These are phyloP conservation scores for Lithobates pipiens DNA, from an alignment of 2,797 vertebrate species.

Conservation along the genomic window DNA sequence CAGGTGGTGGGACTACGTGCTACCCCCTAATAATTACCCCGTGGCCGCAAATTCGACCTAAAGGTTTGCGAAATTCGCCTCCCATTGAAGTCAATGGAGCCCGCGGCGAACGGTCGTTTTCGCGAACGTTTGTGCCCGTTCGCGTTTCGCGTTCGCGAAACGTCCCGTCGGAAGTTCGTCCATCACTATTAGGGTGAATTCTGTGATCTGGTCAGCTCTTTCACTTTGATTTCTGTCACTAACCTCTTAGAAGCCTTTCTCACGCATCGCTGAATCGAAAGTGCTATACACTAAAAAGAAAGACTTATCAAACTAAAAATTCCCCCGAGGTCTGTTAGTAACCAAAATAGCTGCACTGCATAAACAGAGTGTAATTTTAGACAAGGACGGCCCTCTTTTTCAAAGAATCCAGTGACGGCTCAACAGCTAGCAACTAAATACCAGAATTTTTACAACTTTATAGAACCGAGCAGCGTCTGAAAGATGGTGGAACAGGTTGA, in stretches of 20 bases:
- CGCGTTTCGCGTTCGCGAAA: too few relatives aligned
- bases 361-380: not conserved
- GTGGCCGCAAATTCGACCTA: too few relatives aligned
- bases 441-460: not conserved
- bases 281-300: not conserved
- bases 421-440: not conserved
- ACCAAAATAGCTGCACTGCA: not conserved
- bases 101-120: too few relatives aligned
- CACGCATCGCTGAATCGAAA: not conserved
- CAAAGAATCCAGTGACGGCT: not conserved
- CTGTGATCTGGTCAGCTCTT: too few relatives aligned
- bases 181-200: too few relatives aligned
- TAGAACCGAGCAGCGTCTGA: not conserved
- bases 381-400: not conserved
- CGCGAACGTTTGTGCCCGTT: too few relatives aligned
- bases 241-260: too few relatives aligned
- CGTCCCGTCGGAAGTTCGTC: too few relatives aligned
- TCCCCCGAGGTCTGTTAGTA: not conserved
- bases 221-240: not conserved
- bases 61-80: too few relatives aligned
- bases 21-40: too few relatives aligned
- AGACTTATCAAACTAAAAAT: not conserved
- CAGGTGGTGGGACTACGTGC: too few relatives aligned
- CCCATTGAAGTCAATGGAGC: too few relatives aligned
- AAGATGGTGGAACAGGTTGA: not conserved